Conservation (phyloP, 2,888 invertebrate species). For the Pasiphila rectangulata region DNA sequence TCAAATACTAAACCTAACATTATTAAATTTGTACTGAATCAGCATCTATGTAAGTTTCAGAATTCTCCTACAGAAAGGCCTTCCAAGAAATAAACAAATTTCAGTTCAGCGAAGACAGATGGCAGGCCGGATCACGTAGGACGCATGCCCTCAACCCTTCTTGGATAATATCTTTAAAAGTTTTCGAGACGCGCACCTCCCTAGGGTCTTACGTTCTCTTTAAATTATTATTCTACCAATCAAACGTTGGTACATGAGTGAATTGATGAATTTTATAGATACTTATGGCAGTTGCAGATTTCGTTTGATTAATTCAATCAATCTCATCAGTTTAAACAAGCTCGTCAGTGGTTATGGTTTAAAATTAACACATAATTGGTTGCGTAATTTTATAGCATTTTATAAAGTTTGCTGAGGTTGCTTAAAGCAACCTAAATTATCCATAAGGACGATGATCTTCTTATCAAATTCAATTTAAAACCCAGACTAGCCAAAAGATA, state of each 20-base stretch:
- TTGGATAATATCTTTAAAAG: constrained; percentile 80
- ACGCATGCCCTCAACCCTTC: constrained; percentile 72
- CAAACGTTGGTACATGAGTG: constrained; percentile 50
- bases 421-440: too few species aligned
- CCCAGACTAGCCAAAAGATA: constrained; percentile 18
- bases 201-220: constrained; percentile 53
- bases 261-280: too few species aligned
- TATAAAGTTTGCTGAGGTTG: too few species aligned
- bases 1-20: background rate
- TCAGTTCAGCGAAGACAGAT: constrained; percentile 71
- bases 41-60: background rate
- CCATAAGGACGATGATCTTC: too few species aligned
- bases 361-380: too few species aligned
- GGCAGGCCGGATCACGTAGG: constrained; percentile 71
- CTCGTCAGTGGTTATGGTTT: too few species aligned
- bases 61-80: constrained; percentile 13
- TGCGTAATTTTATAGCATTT: too few species aligned
- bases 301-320: too few species aligned
- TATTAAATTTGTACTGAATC: background rate
- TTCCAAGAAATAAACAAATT: constrained; percentile 62
- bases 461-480: background rate
- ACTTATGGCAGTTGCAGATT: too few species aligned
- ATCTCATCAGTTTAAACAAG: too few species aligned
- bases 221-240: constrained; percentile 71
- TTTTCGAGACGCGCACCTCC: constrained; percentile 55